A percentile compares a stretch with the other conserved stretches of the same genome.
These are phyloP conservation scores for Gallirallus australis DNA, from an alignment of 2,797 vertebrate species.

Conservation along the genomic window DNA sequence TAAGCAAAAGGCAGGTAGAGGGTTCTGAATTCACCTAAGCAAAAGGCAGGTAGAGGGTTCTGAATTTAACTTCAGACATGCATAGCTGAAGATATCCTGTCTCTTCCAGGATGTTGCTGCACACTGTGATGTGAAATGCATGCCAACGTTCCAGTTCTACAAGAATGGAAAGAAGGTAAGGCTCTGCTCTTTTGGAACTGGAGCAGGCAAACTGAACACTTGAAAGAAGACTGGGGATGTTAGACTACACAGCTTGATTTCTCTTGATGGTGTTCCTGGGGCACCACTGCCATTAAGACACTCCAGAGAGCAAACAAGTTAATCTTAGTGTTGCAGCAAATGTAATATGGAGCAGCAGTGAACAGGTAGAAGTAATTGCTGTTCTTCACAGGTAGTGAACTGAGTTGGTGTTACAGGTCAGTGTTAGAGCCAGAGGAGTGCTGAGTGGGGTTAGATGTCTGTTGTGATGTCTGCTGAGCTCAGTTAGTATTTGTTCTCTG, in stretches of 20 bases:
- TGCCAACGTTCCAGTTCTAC: conserved; percentile 94
- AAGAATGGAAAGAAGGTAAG: conserved; percentile 83
- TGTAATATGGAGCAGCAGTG: background rate
- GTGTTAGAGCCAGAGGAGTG: background rate
- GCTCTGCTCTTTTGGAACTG: background rate
- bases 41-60: background rate
- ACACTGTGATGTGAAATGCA: conserved; percentile 82
- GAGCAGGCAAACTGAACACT: background rate
- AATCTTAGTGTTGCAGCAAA: background rate
- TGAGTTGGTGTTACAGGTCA: background rate
- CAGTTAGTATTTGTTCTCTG: background rate
- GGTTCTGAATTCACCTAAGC: background rate
- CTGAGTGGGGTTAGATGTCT: background rate
- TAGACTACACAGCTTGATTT: background rate
- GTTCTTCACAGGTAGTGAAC: background rate
- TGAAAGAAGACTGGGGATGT: background rate
- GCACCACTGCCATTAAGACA: background rate
- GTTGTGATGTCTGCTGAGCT: background rate
- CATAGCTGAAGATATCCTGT: background rate
- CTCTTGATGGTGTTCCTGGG: background rate
- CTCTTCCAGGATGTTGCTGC: conserved; percentile 84
- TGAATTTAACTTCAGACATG: background rate
- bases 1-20: background rate
- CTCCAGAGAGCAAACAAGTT: background rate
- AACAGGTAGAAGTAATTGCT: background rate